Evolutionary conservation across 1,140 invertebrate genomes (phyloP).

Genomic region (Holotrichia oblita): DNA sequence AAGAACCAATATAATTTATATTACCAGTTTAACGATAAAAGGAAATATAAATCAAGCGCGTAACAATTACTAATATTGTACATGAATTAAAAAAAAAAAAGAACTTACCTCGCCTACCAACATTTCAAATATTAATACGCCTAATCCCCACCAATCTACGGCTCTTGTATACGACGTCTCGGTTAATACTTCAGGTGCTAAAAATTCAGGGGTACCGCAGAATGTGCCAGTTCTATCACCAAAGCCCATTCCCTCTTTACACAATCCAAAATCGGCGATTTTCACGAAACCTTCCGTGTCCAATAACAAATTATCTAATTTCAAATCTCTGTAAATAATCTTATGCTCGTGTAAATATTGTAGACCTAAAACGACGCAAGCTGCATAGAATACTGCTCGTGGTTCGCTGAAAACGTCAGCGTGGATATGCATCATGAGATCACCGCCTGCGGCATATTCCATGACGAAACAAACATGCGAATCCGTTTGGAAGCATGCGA

Average conservation of each 20-base stretch:
- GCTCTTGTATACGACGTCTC: constrained; percentile 98
- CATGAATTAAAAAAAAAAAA: too few relatives aligned
- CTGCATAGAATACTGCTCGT: constrained; percentile 97
- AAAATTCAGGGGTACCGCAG: constrained; percentile 99
- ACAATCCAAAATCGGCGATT: constrained; percentile 99
- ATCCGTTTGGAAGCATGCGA: constrained; percentile 98
- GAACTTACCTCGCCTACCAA: constrained; percentile 91
- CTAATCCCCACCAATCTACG: constrained; percentile 99
- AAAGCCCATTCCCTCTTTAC: constrained; percentile 99
- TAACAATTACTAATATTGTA: too few relatives aligned
- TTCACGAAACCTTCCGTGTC: constrained; percentile 99
- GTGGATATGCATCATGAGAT: constrained; percentile 99
- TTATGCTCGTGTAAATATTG: constrained; percentile 99
- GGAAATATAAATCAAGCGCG: background rate
- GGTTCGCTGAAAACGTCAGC: constrained; percentile 98
- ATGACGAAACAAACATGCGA: constrained; percentile 99
- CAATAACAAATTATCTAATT: constrained; percentile 97
- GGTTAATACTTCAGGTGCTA: constrained; percentile 98
- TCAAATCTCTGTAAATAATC: constrained; percentile 97
- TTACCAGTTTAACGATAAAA: background rate
- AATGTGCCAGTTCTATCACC: constrained; percentile 98
- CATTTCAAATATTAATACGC: constrained; percentile 99
- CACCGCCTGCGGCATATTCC: constrained; percentile 99
- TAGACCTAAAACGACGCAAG: constrained; percentile 97
- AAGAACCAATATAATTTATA: constrained; percentile 48